Percentiles rank a stretch among this genome's conserved stretches.
phyloP scores from a whole-genome alignment of 2,888 invertebrate genomes.

The Polia nebulosa region DNA sequence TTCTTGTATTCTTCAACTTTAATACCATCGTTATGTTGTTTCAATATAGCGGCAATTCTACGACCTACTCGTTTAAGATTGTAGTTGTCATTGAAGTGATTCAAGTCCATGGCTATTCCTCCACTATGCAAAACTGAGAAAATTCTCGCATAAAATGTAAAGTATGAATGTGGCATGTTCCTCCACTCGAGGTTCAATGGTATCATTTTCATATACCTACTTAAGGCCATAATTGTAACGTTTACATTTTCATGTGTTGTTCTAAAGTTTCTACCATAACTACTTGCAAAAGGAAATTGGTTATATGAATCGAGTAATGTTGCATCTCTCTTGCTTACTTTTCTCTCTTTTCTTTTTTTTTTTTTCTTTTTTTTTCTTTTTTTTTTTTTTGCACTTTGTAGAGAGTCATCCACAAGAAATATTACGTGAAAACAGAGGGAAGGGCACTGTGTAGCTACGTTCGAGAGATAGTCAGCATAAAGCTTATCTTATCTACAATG shows the following conservation, averaged over 20 bases:
- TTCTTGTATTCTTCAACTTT: constrained; percentile 76
- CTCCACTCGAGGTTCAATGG: constrained; percentile 88
- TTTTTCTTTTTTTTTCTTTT: no score
- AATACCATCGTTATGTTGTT: constrained; percentile 83
- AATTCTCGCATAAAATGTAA: constrained; percentile 88
- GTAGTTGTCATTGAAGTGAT: constrained; percentile 72
- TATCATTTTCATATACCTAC: constrained; percentile 87
- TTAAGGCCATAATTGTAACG: constrained; percentile 78
- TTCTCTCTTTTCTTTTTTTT: no score
- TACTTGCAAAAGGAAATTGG: constrained; percentile 61
- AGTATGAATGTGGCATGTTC: constrained; percentile 81
- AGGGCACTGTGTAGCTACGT: constrained; percentile 79
- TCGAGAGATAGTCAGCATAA: constrained; percentile 79
- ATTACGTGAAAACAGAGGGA: constrained; percentile 77
- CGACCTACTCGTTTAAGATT: constrained; percentile 68
- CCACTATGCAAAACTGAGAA: constrained; percentile 90
- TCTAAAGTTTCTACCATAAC: constrained; percentile 71
- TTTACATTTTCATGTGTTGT: constrained; percentile 83
- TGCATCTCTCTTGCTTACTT: constrained; percentile 65
- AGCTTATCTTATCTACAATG: constrained; percentile 71
- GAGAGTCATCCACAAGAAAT: constrained; percentile 82
- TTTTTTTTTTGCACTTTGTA: constrained; percentile 59
- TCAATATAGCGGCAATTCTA: constrained; percentile 76
- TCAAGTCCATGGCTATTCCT: constrained; percentile 86
- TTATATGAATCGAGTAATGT: constrained; percentile 63